Base-by-base conservation (phyloP, 2,888 invertebrate genomes). In the Thecophora atra region DNA sequence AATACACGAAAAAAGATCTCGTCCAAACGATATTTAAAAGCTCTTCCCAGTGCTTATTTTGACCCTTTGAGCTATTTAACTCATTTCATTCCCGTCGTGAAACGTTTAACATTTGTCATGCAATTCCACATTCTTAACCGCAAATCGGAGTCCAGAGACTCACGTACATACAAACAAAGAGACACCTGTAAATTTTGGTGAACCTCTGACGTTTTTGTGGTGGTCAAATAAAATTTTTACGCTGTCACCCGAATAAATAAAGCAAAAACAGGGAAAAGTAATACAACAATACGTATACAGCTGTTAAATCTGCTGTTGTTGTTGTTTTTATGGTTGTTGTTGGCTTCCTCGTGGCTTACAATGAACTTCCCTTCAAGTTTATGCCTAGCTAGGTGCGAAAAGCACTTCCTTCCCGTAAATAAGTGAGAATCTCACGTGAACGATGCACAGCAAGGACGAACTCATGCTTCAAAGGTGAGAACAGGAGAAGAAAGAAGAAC, bases 171-270 rank as follows among this genome's bases (percentile, higher is more conserved):
- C 64, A 72, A 81, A 79, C 81, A 76, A 73, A 75, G 76, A 77
- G 75, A 81, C 82, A 81, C 82, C 82, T 81, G 82, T 81, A 82
- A 81, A 82, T 81, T 81, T 82, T 81, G 82, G 82, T 81, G 70
- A 74, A 72, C 73, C 67, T 52, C 52, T 19, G 47, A 28, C 72
- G 58, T 56, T 72, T 70, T 70, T 69, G 72, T 75, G 81, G 81
- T 81, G 81, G 82, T 81, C 80, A 81, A 79, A 81, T 81, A 78
- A 76, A 81, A 81, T 80, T 81, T 82, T 79, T 78, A 76, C 80
- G 80, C 37, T 51, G 47, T 26, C 63, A 52, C 13, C 24, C 30
- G 24, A 67, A 67, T 42, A 67, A 42, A 67, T n/a, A n/a, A 30
- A 19, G 52, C 11, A 51, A 64, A 54, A 26, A 54, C 30, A 37